Conservation (phyloP, 2,888 invertebrate genomes). For the Campoletis raptor region DNA sequence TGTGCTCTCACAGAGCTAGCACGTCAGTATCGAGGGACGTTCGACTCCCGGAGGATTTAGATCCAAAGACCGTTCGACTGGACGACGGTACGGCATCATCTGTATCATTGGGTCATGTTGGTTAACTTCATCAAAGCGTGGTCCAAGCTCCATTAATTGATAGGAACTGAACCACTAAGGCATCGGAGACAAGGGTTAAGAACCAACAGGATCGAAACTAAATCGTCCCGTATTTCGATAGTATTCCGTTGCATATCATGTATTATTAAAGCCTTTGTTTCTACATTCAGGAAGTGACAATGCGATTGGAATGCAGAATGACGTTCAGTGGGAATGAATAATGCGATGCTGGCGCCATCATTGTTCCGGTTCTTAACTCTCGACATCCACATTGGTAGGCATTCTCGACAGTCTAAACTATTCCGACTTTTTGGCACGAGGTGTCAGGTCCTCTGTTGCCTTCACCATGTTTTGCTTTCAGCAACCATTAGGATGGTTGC, state of each 20-base stretch:
- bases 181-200: slow-evolving; percentile 7
- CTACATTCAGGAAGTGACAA: not conserved
- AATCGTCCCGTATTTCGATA: slow-evolving; percentile 19
- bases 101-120: slow-evolving; percentile 11
- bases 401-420: not conserved
- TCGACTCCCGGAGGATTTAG: slow-evolving; percentile 40
- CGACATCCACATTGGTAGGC: not conserved
- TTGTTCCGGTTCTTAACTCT: not conserved
- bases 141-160: slow-evolving; percentile 56
- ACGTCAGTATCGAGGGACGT: slow-evolving; percentile 46
- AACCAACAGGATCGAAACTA: slow-evolving; percentile 39
- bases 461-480: not conserved
- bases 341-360: not conserved
- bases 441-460: not conserved
- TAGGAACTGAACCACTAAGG: slow-evolving; percentile 36
- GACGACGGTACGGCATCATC: not conserved
- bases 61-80: slow-evolving; percentile 26
- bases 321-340: not conserved
- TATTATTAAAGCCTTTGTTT: slow-evolving; percentile 21
- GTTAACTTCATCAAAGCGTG: slow-evolving; percentile 48
- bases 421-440: not conserved
- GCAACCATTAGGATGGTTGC: not conserved
- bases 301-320: not conserved
- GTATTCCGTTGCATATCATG: slow-evolving; percentile 16
- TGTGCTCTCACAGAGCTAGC: slow-evolving; percentile 3